Evolutionary conservation across 2,113 vertebrate genomes (phyloP).

Genomic region (Nematolebias whitei): DNA sequence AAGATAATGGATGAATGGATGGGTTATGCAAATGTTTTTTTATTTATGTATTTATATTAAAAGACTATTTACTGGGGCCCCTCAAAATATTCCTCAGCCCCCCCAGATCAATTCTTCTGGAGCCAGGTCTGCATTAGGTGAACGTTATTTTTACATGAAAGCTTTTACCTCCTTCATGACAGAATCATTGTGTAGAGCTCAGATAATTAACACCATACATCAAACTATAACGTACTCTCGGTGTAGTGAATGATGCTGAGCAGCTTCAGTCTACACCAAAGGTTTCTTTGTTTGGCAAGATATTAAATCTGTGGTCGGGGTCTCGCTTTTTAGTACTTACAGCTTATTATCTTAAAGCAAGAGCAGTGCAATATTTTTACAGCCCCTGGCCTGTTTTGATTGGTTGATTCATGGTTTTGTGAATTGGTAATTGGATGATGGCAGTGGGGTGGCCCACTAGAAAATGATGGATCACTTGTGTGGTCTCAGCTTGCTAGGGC

Average conservation of each 20-base stretch:
- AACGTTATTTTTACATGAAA: no score
- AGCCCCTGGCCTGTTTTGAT: conserved; percentile 51
- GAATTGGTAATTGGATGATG: conserved; percentile 64
- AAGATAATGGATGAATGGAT: no score
- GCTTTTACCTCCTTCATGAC: not conserved
- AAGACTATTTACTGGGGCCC: no score
- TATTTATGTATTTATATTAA: no score
- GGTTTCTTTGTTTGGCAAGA: conserved; percentile 29
- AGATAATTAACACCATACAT: conserved; percentile 12
- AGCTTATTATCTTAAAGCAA: conserved; percentile 25
- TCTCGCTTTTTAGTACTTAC: not conserved
- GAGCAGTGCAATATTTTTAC: conserved; percentile 47
- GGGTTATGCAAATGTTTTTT: no score
- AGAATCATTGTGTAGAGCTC: not conserved
- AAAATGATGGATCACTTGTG: conserved; percentile 54
- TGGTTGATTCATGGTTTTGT: conserved; percentile 66
- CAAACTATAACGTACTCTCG: conserved; percentile 30
- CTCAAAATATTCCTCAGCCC: no score
- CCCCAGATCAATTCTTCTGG: no score
- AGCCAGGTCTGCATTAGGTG: no score
- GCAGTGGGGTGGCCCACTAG: conserved; percentile 36
- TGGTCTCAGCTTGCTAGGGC: conserved; percentile 34
- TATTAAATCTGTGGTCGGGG: conserved; percentile 1
- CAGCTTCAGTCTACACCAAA: not conserved
- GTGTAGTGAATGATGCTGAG: not conserved